phyloP scores from a whole-genome alignment of 2,113 vertebrate genomes.

The Felis catus region DNA sequence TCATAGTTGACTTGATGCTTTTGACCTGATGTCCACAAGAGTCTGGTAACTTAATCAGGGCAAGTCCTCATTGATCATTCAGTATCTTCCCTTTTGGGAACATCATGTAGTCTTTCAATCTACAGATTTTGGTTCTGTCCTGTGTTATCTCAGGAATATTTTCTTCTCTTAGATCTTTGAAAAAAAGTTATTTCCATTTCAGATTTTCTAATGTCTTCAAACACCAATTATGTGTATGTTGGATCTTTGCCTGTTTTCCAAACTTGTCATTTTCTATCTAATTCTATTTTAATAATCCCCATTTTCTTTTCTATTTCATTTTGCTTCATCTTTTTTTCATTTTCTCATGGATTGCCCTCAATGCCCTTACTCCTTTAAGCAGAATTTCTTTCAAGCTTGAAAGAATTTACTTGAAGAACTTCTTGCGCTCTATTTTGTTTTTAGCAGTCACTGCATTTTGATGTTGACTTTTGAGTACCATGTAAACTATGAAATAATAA shows the following conservation, averaged over 20 bases:
- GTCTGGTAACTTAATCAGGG: not conserved
- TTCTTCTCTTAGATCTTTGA: not conserved
- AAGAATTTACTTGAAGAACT: not conserved
- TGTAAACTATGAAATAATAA: not conserved
- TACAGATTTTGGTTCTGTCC: not conserved
- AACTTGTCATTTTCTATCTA: not conserved
- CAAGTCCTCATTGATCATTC: not conserved
- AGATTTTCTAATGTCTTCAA: constrained; percentile 8
- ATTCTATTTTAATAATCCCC: not conserved
- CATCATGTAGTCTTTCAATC: not conserved
- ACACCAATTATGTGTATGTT: constrained; percentile 2
- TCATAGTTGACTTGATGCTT: not conserved
- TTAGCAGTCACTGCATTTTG: not conserved
- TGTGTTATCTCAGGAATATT: not conserved
- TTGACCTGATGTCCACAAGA: not conserved
- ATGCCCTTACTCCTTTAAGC: not conserved
- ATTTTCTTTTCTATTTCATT: not conserved
- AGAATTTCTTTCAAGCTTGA: not conserved
- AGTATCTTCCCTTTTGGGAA: not conserved
- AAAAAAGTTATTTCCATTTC: not conserved
- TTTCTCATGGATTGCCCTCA: not conserved
- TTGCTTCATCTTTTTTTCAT: not conserved
- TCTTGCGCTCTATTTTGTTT: not conserved
- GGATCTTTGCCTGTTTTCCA: not conserved
- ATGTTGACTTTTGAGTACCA: not conserved